A percentile compares a stretch with the other conserved stretches of the same genome.
These are phyloP conservation scores for Mobula hypostoma DNA, from an alignment of 2,113 vertebrate genomes.

Conservation along the genomic window DNA sequence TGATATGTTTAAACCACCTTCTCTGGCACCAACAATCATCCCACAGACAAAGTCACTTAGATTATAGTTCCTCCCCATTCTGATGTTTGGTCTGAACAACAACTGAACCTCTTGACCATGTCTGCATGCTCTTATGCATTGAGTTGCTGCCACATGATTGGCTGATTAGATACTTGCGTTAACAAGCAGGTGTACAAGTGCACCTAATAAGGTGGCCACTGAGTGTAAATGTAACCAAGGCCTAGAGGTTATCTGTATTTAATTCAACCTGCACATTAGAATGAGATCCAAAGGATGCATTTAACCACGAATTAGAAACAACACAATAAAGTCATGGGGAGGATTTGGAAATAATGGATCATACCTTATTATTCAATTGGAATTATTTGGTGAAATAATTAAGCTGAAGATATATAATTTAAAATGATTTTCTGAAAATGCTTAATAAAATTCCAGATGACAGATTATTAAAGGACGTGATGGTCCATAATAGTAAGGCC, in stretches of 20 bases:
- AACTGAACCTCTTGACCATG: too few species aligned
- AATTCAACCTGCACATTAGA: background rate
- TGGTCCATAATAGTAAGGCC: background rate
- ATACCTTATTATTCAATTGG: background rate
- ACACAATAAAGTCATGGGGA: background rate
- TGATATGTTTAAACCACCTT: too few species aligned
- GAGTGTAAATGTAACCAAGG: too few species aligned
- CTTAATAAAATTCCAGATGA: background rate
- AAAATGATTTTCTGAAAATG: background rate
- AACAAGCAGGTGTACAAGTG: too few species aligned
- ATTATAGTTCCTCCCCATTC: too few species aligned
- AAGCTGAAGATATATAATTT: background rate
- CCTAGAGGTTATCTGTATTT: background rate
- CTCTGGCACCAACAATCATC: too few species aligned
- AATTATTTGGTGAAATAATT: background rate
- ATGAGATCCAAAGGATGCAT: background rate
- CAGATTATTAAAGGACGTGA: background rate
- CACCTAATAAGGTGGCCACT: too few species aligned
- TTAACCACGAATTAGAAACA: background rate
- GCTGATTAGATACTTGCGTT: too few species aligned
- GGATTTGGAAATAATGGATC: background rate
- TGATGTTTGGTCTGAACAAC: too few species aligned
- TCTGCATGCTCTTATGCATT: too few species aligned
- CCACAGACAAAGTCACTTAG: too few species aligned
- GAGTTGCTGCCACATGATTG: too few species aligned